A percentile compares a stretch with the other conserved stretches of the same genome.
Evolutionary conservation across 2,113 vertebrate genomes (phyloP).

Genomic region (Rhinopomastus cyanomelas): DNA sequence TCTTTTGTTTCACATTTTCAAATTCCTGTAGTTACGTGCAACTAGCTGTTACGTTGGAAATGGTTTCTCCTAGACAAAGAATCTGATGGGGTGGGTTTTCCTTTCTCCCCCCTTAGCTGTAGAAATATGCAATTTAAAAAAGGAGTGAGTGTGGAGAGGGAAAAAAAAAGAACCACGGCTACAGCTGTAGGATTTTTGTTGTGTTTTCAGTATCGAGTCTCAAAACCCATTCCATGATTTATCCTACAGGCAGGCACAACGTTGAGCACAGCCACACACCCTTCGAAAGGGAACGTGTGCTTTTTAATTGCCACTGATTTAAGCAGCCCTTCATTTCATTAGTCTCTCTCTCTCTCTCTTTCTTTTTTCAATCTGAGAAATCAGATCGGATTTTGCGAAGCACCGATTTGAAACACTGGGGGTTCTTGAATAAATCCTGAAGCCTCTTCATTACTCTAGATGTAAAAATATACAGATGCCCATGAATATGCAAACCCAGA

Average conservation of each 20-base stretch:
- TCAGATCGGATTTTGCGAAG: slow-evolving; percentile 47
- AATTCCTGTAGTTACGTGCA: slow-evolving; percentile 68
- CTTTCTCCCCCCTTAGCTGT: slow-evolving; percentile 43
- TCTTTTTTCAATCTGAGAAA: slow-evolving; percentile 23
- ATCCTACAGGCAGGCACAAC: slow-evolving; percentile 76
- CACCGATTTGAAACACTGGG: not conserved
- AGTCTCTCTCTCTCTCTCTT: not conserved
- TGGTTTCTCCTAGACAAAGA: slow-evolving; percentile 65
- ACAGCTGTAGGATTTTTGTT: slow-evolving; percentile 78
- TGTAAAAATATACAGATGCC: not conserved
- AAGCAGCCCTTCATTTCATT: slow-evolving; percentile 74
- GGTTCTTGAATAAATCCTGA: slow-evolving; percentile 10
- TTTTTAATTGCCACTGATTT: slow-evolving; percentile 74
- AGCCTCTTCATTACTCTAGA: not conserved
- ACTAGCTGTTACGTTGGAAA: slow-evolving; percentile 67
- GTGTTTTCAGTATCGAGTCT: slow-evolving; percentile 77
- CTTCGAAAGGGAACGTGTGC: slow-evolving; percentile 67
- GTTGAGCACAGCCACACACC: slow-evolving; percentile 67
- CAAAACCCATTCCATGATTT: slow-evolving; percentile 80
- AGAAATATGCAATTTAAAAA: slow-evolving; percentile 65
- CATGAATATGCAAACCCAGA: not conserved
- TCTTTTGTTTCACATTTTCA: slow-evolving; percentile 55
- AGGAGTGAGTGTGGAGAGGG: slow-evolving; percentile 63
- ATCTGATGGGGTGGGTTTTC: not conserved
- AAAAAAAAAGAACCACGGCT: slow-evolving; percentile 74